Percentiles rank a stretch among this genome's conserved stretches.
Conservation (phyloP, 1,140 invertebrate genomes). For the Globodera rostochiensis region DNA sequence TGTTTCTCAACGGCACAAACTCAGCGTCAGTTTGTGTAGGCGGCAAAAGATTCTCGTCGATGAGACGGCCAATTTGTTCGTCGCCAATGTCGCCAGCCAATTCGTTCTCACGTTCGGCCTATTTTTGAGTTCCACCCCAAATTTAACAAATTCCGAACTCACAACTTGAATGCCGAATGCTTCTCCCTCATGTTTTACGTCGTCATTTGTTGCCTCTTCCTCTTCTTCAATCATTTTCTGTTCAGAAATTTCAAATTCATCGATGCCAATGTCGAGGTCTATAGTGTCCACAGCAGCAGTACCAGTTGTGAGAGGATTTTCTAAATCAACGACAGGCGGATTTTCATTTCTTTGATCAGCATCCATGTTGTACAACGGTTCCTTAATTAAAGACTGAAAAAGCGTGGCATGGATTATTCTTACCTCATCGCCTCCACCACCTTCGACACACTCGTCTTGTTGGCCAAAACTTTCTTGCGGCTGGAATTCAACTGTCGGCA, state of each 20-base stretch:
- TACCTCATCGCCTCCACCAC: background rate
- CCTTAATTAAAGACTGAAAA: no score
- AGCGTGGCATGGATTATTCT: no score
- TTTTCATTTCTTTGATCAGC: background rate
- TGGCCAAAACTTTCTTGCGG: background rate
- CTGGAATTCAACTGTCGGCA: background rate
- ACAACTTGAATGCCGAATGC: conserved; percentile 6
- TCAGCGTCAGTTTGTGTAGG: background rate
- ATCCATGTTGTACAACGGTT: background rate
- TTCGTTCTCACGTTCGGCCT: background rate
- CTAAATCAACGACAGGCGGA: background rate
- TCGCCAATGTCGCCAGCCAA: conserved; percentile 2
- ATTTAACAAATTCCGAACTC: background rate
- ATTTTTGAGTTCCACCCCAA: background rate
- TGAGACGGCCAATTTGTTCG: background rate
- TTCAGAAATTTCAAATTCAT: background rate
- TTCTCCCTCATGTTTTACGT: background rate
- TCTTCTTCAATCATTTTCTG: background rate
- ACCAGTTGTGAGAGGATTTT: no score
- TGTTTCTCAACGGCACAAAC: background rate
- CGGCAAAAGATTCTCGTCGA: conserved; percentile 1
- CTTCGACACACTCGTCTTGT: background rate
- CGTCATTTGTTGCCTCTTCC: background rate
- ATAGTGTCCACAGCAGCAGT: no score
- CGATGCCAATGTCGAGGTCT: background rate